Conservation (phyloP, 2,888 invertebrate genomes). For the Limenitis camilla region DNA sequence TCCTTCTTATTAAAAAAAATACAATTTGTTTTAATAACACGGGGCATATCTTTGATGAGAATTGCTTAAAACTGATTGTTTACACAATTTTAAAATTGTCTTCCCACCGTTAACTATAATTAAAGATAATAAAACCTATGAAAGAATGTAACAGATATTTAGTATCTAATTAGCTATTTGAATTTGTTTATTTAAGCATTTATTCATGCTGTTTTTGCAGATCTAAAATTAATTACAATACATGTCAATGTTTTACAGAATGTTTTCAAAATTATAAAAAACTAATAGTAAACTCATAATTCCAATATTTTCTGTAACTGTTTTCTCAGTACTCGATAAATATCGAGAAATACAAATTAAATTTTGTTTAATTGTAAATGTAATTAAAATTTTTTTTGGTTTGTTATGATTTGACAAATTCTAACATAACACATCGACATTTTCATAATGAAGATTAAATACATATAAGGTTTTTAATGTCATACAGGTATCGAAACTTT, state of each 20-base stretch:
- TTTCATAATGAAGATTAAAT: no score
- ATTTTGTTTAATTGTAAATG: no score
- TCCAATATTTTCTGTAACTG: no score
- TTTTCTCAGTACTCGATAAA: no score
- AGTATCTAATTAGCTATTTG: neutral
- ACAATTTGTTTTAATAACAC: neutral
- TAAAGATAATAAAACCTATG: slow-evolving; percentile 4
- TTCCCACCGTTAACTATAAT: slow-evolving; percentile 8
- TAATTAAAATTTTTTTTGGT: no score
- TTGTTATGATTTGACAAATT: no score
- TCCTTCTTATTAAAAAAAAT: no score
- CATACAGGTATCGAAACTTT: no score
- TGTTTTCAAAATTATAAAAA: neutral
- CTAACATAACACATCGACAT: no score
- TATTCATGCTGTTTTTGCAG: neutral
- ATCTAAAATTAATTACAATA: neutral
- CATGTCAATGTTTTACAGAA: neutral
- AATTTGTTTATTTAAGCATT: neutral
- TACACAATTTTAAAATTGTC: slow-evolving; percentile 2
- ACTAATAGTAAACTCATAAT: no score
- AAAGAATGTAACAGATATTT: slow-evolving; percentile 6
- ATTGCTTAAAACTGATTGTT: slow-evolving; percentile 5
- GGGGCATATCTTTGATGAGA: neutral
- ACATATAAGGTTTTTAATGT: no score
- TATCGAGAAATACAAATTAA: no score